Evolutionary conservation across 1,140 invertebrate species (phyloP).

Genomic region (Tyrophagus putrescentiae): DNA sequence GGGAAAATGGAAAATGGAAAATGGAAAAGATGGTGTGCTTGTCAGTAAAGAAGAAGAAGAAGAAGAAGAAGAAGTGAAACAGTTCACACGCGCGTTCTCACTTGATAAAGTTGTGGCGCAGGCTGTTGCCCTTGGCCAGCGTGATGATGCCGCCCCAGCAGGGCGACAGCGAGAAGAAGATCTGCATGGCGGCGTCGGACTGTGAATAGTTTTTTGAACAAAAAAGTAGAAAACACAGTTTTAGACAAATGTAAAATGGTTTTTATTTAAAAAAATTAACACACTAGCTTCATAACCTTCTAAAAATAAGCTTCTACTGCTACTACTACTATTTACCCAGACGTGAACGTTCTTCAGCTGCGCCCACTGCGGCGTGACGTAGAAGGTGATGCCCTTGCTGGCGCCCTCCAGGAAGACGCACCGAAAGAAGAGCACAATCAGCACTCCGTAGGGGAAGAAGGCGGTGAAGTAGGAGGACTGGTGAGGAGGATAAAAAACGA

Average conservation of each 20-base stretch:
- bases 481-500: neutral
- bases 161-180: conserved; percentile 41
- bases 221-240: neutral
- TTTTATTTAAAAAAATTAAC: conserved; percentile 1
- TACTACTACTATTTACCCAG: conserved; percentile 21
- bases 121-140: conserved; percentile 43
- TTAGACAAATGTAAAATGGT: neutral
- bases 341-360: conserved; percentile 43
- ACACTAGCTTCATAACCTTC: no score
- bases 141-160: conserved; percentile 44
- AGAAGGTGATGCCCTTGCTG: conserved; percentile 65
- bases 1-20: neutral
- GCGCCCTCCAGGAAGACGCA: conserved; percentile 78
- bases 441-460: conserved; percentile 81
- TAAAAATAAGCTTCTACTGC: no score
- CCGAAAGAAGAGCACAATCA: conserved; percentile 84
- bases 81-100: conserved; percentile 25
- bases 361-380: conserved; percentile 66
- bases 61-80: neutral
- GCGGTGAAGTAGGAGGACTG: conserved; percentile 91
- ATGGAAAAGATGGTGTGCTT: neutral
- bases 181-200: conserved; percentile 42
- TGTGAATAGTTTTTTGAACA: conserved; percentile 33
- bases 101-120: conserved; percentile 44
- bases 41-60: neutral